These are phyloP conservation scores for Luidia sarsii DNA, from an alignment of 53 echinoderm and acorn worm species.

Conservation along the genomic window DNA sequence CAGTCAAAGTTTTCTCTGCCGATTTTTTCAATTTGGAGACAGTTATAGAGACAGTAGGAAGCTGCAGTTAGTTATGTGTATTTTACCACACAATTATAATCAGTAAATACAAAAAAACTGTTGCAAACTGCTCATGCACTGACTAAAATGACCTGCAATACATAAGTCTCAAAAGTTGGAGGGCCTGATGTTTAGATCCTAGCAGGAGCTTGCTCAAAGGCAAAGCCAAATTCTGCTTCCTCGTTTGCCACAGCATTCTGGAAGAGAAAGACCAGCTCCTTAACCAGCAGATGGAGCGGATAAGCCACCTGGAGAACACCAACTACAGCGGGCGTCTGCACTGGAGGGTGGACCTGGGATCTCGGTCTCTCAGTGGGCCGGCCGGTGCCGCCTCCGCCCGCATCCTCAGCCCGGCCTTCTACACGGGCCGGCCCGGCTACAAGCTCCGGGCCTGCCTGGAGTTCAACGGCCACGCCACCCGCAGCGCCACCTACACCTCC, in stretches of 20 bases:
- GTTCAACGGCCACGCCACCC: conserved; percentile 70
- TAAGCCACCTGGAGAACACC: conserved; percentile 57
- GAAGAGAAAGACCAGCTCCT: conserved; percentile 61
- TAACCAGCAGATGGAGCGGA: conserved; percentile 49
- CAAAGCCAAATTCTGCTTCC: background rate
- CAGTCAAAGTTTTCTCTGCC: too few relatives aligned
- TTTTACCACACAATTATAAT: too few relatives aligned
- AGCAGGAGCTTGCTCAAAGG: too few relatives aligned
- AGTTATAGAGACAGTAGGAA: too few relatives aligned
- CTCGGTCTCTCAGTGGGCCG: conserved; percentile 23
- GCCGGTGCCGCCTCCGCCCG: conserved; percentile 61
- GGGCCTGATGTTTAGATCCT: too few relatives aligned
- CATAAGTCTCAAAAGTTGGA: too few relatives aligned
- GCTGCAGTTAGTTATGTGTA: too few relatives aligned
- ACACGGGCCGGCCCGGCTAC: conserved; percentile 79
- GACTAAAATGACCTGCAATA: too few relatives aligned
- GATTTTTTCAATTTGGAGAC: too few relatives aligned
- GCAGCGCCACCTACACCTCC: conserved; percentile 71
- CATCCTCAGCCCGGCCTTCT: conserved; percentile 83
- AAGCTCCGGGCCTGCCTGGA: conserved; percentile 82
- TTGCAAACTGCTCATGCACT: too few relatives aligned
- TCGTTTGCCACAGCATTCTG: conserved; percentile 55
- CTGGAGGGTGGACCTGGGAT: conserved; percentile 76
- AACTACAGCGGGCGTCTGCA: conserved; percentile 72
- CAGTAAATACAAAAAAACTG: too few relatives aligned